Percentiles rank a stretch among this genome's conserved stretches.
Conservation (phyloP, 2,888 invertebrate genomes). For the Ormyrus rosae region DNA sequence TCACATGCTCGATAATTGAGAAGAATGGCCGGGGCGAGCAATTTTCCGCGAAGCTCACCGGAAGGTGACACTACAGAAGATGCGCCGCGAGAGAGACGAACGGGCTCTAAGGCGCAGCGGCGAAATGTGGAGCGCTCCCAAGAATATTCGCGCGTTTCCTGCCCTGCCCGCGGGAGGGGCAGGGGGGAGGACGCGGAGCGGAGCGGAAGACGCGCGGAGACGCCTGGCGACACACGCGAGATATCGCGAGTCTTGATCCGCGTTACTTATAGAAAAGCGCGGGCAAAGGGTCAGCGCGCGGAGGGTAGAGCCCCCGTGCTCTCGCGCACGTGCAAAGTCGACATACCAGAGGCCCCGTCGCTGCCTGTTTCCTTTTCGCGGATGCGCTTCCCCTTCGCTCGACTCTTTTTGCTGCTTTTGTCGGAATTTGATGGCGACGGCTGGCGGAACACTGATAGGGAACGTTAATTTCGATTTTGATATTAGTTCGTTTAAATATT, state of each 20-base stretch:
- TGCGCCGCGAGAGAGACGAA: conserved; percentile 22
- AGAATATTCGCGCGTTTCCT: conserved; percentile 56
- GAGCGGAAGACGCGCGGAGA: not conserved
- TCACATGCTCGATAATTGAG: conserved; percentile 6
- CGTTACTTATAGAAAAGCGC: conserved; percentile 48
- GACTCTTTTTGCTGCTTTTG: too few species aligned
- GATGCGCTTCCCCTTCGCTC: too few species aligned
- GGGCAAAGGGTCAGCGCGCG: conserved; percentile 26
- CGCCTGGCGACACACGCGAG: conserved; percentile 14
- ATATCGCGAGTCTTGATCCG: conserved; percentile 42
- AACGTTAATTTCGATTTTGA: too few species aligned
- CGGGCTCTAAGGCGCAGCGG: not conserved
- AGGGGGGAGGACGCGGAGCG: not conserved
- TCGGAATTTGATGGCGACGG: too few species aligned
- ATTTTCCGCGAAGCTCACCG: conserved; percentile 51
- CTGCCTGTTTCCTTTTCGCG: too few species aligned
- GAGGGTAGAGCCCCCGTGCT: not conserved
- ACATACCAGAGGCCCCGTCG: too few species aligned
- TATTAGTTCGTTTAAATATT: too few species aligned
- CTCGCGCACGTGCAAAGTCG: not conserved
- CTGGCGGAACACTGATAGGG: too few species aligned
- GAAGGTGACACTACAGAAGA: conserved; percentile 52
- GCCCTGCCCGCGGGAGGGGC: not conserved
- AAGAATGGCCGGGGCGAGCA: conserved; percentile 13
- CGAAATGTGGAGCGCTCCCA: conserved; percentile 53